Base-by-base conservation (phyloP, 2,113 vertebrate species). In the Engystomops pustulosus region DNA sequence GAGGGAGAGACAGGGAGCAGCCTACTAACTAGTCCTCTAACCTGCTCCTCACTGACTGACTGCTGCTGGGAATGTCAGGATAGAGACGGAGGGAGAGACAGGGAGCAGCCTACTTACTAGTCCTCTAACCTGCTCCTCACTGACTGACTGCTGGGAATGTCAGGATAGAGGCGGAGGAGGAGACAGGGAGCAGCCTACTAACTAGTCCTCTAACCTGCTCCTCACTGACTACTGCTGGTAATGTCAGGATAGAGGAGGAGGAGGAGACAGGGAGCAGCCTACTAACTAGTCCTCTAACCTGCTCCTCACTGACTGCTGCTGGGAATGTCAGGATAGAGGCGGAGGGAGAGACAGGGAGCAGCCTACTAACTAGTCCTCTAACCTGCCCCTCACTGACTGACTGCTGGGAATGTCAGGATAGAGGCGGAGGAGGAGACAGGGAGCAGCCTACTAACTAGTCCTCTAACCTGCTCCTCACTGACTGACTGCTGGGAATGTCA, bases 281-380 rank as follows among this genome's bases (percentile, higher is more conserved):
- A 15, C 25, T 30, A 65, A 65, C 60, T 65, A 65, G 60, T 65
- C 60, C 25, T 17, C 60, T 18, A 12, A 32, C 27, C 27, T 6
- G 1, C 11, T 32, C 25, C 58, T 15, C 1, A 62, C 10, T 62
- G 10, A 62, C 10, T 62, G 3, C 6, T 34, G 10, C 14, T 4
- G 4, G 60, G 27, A 30, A 65, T 65, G 60, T 65, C 20, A 62
- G 58, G 7, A 25, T 25, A 60, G 23, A 60, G 49, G 25, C 8
- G 6, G 38, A 41, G 38, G 8, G 4, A 41, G 27, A 30, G 62
- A 34, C 30, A 67, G 62, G 62, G 30, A 34, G 30, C 27, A 67
- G 30, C 27, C 30, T 67, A 18, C 27, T 67, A 67, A 34, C 62
- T 67, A 67, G 62, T 67, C 62, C 62, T 67, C 62, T 67, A 8